Evolutionary conservation across 2,113 vertebrate genomes (phyloP).

Genomic region (Sprattus sprattus): DNA sequence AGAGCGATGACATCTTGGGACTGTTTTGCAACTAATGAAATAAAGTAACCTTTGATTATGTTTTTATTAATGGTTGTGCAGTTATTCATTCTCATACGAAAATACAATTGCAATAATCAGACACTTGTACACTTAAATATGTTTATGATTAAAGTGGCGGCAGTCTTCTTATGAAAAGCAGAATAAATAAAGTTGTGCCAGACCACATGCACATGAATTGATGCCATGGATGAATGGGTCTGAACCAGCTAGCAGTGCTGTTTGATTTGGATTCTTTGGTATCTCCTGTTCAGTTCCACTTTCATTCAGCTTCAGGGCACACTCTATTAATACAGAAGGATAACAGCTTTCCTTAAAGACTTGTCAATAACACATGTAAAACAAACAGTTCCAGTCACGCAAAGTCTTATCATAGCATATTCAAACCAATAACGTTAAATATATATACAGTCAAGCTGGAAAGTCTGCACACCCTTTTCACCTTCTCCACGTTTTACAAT

Average conservation of each 20-base stretch:
- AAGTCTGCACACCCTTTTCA: too few species aligned
- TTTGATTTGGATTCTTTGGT: too few species aligned
- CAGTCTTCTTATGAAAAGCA: too few species aligned
- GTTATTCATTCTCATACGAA: background rate
- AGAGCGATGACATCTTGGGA: constrained; percentile 30
- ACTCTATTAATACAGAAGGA: background rate
- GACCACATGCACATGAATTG: too few species aligned
- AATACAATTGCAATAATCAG: background rate
- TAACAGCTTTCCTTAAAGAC: background rate
- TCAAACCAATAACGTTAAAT: too few species aligned
- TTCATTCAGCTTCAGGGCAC: background rate
- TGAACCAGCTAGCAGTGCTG: background rate
- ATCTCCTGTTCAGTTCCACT: background rate
- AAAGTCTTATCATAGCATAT: background rate
- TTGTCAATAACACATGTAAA: background rate
- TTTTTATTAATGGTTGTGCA: constrained; percentile 22
- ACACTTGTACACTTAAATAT: background rate
- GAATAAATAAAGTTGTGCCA: too few species aligned
- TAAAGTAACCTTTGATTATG: constrained; percentile 48
- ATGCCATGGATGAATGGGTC: too few species aligned
- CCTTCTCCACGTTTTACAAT: too few species aligned
- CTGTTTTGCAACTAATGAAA: constrained; percentile 53
- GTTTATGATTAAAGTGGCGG: too few species aligned
- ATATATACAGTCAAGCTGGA: too few species aligned
- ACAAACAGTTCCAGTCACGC: too few species aligned